Evolutionary conservation across 2,797 vertebrate genomes (phyloP).

Genomic region (Gorsachius magnificus): DNA sequence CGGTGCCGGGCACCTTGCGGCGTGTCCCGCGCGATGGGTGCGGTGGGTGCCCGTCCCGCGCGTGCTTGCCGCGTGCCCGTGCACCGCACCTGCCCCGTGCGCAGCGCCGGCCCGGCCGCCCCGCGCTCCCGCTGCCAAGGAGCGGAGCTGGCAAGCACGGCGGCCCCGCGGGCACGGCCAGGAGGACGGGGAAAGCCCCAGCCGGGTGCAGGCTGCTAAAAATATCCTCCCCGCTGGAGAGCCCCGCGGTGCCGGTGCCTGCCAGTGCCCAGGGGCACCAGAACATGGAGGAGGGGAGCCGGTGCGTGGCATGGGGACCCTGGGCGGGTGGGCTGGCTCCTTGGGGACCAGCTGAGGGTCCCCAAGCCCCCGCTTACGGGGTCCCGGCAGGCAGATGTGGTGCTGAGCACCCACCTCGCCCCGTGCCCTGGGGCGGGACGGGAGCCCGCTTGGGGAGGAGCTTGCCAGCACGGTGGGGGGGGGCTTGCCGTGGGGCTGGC

Average conservation of each 20-base stretch:
- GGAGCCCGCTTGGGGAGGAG: neutral
- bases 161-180: neutral
- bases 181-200: neutral
- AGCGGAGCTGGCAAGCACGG: neutral
- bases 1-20: neutral
- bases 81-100: neutral
- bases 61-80: rapidly evolving
- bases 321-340: rapidly evolving
- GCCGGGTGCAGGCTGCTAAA: neutral
- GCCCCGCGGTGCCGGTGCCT: neutral
- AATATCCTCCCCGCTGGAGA: neutral
- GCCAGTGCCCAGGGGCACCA: rapidly evolving
- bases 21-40: neutral
- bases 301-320: rapidly evolving
- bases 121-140: neutral
- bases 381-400: neutral
- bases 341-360: rapidly evolving
- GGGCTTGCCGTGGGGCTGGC: rapidly evolving
- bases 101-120: rapidly evolving
- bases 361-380: rapidly evolving
- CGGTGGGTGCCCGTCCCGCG: rapidly evolving
- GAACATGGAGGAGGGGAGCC: rapidly evolving
- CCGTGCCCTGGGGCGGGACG: rapidly evolving
- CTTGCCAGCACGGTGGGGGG: rapidly evolving
- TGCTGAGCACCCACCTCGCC: neutral